phyloP scores from a whole-genome alignment of 2,113 vertebrate species.

The Gallinago media region DNA sequence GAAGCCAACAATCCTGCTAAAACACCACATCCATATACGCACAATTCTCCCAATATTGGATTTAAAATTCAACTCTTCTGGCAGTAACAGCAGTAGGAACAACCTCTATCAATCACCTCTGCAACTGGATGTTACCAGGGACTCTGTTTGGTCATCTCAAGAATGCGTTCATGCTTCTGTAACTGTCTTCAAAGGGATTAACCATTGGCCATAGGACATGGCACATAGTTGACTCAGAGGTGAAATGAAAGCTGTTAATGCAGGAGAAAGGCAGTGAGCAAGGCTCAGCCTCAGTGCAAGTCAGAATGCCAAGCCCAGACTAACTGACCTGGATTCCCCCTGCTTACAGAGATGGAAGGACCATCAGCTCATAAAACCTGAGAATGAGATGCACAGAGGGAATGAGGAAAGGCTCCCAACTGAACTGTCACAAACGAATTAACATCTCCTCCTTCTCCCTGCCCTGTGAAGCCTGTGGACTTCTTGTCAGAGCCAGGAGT shows the following conservation, averaged over 20 bases:
- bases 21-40: not conserved
- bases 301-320: not conserved
- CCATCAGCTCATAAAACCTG: not conserved
- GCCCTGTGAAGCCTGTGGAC: not conserved
- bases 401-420: not conserved
- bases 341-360: conserved; percentile 36
- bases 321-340: conserved; percentile 26
- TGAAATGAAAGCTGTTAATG: not conserved
- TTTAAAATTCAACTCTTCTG: not conserved
- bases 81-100: not conserved
- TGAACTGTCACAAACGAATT: not conserved
- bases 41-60: not conserved
- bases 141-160: not conserved
- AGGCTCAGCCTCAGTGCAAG: not conserved
- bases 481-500: not conserved
- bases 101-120: not conserved
- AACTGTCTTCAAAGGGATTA: conserved; percentile 19
- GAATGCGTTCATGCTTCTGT: not conserved
- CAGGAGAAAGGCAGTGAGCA: not conserved
- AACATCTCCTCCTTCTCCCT: not conserved
- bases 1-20: not conserved
- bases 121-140: not conserved
- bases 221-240: not conserved
- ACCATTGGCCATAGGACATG: conserved; percentile 2
- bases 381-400: not conserved